Percentiles rank a stretch among this genome's conserved stretches.
These are phyloP conservation scores for Tinea pellionella DNA, from an alignment of 2,888 invertebrate species.

Conservation along the genomic window DNA sequence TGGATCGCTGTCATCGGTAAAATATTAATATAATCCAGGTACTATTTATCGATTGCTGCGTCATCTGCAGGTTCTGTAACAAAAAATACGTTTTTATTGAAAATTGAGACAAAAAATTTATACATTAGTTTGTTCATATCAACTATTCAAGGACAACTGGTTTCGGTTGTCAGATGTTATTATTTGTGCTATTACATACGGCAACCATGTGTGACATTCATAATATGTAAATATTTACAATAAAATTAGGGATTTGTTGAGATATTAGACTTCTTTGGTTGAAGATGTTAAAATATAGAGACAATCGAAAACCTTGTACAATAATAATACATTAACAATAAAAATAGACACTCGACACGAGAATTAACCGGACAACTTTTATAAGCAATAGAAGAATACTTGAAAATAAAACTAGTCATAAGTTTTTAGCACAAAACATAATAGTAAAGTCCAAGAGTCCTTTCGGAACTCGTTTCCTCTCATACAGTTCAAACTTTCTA, in stretches of 20 bases:
- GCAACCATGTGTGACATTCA: neutral
- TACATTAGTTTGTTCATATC: neutral
- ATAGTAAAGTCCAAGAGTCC: neutral
- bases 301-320: too few relatives aligned
- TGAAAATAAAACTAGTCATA: neutral
- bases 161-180: neutral
- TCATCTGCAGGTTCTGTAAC: neutral
- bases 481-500: neutral
- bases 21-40: neutral
- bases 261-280: too few relatives aligned
- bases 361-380: neutral
- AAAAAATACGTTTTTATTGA: neutral
- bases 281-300: neutral
- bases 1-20: constrained; percentile 3
- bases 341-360: too few relatives aligned
- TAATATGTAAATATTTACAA: neutral
- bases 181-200: neutral
- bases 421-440: neutral
- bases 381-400: neutral
- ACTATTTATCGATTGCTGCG: neutral
- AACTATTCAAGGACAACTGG: neutral
- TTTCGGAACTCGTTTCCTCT: neutral
- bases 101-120: neutral
- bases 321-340: too few relatives aligned
- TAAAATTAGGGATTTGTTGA: neutral